A percentile compares a stretch with the other conserved stretches of the same genome.
phyloP scores from a whole-genome alignment of 2,113 vertebrate genomes.

The Ophthalmolycus amberensis region DNA sequence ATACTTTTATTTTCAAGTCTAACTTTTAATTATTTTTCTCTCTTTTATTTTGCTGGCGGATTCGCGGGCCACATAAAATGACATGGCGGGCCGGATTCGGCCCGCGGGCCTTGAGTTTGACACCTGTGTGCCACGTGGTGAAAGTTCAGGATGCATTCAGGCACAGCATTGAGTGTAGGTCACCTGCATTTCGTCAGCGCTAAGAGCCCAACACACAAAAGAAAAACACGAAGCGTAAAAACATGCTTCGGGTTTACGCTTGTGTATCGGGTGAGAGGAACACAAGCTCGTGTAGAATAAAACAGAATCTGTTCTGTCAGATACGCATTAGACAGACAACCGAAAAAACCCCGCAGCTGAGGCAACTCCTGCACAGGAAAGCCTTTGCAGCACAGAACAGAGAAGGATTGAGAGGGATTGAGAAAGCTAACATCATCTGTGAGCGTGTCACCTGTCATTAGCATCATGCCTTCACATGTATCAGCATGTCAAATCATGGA shows the following conservation, averaged over 20 bases:
- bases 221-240: not conserved
- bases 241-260: not conserved
- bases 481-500: slow-evolving; percentile 61
- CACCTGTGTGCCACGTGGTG: not conserved
- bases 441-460: slow-evolving; percentile 60
- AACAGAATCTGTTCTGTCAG: not conserved
- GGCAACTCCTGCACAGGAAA: not conserved
- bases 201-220: not conserved
- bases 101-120: too few relatives aligned
- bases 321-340: not conserved
- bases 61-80: too few relatives aligned
- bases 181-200: not conserved
- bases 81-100: too few relatives aligned
- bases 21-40: too few relatives aligned
- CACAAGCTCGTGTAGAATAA: not conserved
- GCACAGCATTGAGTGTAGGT: not conserved
- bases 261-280: not conserved
- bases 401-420: slow-evolving; percentile 12
- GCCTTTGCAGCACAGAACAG: not conserved
- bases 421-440: slow-evolving; percentile 38
- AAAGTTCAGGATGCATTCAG: not conserved
- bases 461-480: slow-evolving; percentile 54
- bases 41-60: too few relatives aligned
- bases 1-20: too few relatives aligned
- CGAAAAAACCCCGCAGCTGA: not conserved